A percentile compares a stretch with the other conserved stretches of the same genome.
phyloP scores from a whole-genome alignment of 1,140 invertebrate genomes.

The Callitettix versicolor region DNA sequence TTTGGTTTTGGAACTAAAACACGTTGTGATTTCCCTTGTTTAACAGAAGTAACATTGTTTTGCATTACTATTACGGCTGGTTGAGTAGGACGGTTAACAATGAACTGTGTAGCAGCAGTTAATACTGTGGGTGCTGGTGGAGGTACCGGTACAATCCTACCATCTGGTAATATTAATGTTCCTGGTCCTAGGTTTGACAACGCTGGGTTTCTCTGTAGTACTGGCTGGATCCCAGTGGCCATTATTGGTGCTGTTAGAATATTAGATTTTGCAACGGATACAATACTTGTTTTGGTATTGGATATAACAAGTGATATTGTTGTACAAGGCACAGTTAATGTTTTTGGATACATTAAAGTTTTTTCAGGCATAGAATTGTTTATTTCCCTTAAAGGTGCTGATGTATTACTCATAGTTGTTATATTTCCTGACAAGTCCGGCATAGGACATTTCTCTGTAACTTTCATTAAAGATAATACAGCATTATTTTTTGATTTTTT shows the following conservation, averaged over 20 bases:
- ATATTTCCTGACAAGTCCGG: neutral
- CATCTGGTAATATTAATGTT: slow-evolving; percentile 19
- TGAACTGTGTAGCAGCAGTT: slow-evolving; percentile 7
- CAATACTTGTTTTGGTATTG: neutral
- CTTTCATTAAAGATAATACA: neutral
- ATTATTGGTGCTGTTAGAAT: slow-evolving; percentile 5
- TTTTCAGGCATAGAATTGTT: neutral
- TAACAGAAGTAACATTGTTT: neutral
- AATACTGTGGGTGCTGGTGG: slow-evolving; percentile 8
- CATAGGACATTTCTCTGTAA: neutral
- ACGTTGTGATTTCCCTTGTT: neutral
- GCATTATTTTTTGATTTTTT: neutral
- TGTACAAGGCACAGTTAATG: neutral
- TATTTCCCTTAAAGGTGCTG: slow-evolving; percentile 4
- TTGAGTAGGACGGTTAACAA: slow-evolving; percentile 12
- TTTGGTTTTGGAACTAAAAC: slow-evolving; percentile 16
- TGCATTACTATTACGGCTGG: slow-evolving; percentile 17
- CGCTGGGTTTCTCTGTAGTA: slow-evolving; percentile 14
- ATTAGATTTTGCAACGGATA: slow-evolving; percentile 1
- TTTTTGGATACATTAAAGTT: neutral
- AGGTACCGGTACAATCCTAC: slow-evolving; percentile 18
- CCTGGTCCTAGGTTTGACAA: slow-evolving; percentile 17
- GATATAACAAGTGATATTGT: slow-evolving; percentile 1
- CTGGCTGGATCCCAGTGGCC: slow-evolving; percentile 10
- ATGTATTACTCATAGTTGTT: neutral